Percentiles rank a stretch among this genome's conserved stretches.
phyloP scores from a whole-genome alignment of 2,113 vertebrate genomes.

The Larimichthys polyactis region DNA sequence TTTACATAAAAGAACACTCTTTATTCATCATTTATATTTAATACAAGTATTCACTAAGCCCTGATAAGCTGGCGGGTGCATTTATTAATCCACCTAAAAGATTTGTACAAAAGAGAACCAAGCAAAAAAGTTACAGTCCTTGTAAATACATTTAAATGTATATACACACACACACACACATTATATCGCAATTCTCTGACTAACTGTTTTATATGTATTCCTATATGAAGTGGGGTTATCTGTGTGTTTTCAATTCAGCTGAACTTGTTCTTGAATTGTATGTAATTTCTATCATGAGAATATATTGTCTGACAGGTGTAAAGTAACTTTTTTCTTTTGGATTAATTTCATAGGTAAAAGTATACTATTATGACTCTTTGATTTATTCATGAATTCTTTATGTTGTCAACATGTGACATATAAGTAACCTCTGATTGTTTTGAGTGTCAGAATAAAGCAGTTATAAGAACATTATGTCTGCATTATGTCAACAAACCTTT shows the following conservation, averaged over 20 bases:
- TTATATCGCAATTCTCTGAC: slow-evolving; percentile 75
- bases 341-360: slow-evolving; percentile 71
- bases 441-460: slow-evolving; percentile 84
- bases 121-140: slow-evolving; percentile 69
- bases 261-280: slow-evolving; percentile 77
- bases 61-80: slow-evolving; percentile 76
- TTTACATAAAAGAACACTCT: slow-evolving; percentile 67
- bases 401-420: slow-evolving; percentile 81
- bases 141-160: slow-evolving; percentile 82
- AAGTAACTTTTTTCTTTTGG: slow-evolving; percentile 71
- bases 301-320: slow-evolving; percentile 79
- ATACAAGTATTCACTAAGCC: slow-evolving; percentile 65
- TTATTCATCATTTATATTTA: slow-evolving; percentile 64
- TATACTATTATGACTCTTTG: slow-evolving; percentile 66
- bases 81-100: slow-evolving; percentile 72
- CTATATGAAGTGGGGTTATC: slow-evolving; percentile 81
- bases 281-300: slow-evolving; percentile 79
- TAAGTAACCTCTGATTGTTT: slow-evolving; percentile 80
- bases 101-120: slow-evolving; percentile 78
- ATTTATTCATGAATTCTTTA: slow-evolving; percentile 67
- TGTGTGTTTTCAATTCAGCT: slow-evolving; percentile 77
- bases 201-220: slow-evolving; percentile 82
- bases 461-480: slow-evolving; percentile 71
- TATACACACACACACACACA: slow-evolving; percentile 57
- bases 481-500: slow-evolving; percentile 17